A percentile compares a stretch with the other conserved stretches of the same genome.
Conservation (phyloP, 92 coral and sea anemone genomes). For the Heteractis magnifica region DNA sequence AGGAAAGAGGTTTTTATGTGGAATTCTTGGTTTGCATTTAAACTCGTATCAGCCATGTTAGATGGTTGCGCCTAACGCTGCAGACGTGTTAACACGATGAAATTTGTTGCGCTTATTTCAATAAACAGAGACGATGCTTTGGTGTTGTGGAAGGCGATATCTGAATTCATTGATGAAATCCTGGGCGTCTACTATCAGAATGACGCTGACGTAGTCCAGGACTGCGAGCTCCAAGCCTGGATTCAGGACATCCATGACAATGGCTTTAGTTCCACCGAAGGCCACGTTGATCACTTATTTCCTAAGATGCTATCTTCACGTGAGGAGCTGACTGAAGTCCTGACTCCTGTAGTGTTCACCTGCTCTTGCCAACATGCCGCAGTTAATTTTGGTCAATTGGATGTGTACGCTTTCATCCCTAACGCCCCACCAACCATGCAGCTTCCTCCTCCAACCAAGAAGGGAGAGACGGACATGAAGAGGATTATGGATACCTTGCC, state of each 20-base stretch:
- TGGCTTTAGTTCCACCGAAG: constrained; percentile 62
- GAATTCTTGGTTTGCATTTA: not conserved
- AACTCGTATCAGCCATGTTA: too few species aligned
- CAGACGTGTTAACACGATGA: not conserved
- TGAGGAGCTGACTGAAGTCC: constrained; percentile 63
- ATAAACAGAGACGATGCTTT: constrained; percentile 76
- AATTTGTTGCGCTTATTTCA: not conserved
- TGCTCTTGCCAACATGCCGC: constrained; percentile 92
- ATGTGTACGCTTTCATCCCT: constrained; percentile 69
- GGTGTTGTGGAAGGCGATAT: constrained; percentile 69
- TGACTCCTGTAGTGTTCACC: constrained; percentile 67
- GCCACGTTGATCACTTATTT: constrained; percentile 66
- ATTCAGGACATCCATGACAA: constrained; percentile 66
- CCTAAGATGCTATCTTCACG: constrained; percentile 58
- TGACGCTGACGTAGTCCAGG: constrained; percentile 61
- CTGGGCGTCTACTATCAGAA: constrained; percentile 52
- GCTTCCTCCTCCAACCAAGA: constrained; percentile 76
- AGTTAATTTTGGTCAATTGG: constrained; percentile 82
- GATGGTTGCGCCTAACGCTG: too few species aligned
- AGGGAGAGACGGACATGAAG: constrained; percentile 55
- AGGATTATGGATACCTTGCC: constrained; percentile 70
- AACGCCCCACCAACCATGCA: constrained; percentile 82
- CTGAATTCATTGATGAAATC: constrained; percentile 54
- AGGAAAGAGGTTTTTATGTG: not conserved
- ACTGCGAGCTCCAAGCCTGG: constrained; percentile 68